Evolutionary conservation across 2,888 invertebrate species (phyloP), one percentile per base, ranked within the genome.

Genomic region (Paralinhomoeus sp.): DNA sequence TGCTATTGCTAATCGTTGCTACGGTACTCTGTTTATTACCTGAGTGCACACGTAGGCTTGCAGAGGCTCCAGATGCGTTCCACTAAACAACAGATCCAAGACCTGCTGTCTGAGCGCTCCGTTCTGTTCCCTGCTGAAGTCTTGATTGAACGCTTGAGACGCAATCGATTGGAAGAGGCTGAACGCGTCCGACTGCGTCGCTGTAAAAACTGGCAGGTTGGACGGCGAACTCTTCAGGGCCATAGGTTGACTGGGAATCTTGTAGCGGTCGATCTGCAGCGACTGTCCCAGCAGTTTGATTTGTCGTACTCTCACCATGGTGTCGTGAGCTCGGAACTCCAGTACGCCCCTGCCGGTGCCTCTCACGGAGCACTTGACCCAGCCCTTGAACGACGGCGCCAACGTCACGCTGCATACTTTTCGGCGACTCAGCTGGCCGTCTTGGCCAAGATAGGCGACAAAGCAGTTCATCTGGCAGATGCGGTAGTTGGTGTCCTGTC

Each of bases 241-340:
- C 17, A 18, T 3, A 7, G 18, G 5, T 35, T 35, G 2, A 27
- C 7, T 27, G 27, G 27, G 27, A 27, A 5, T 5, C 7, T 12
- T 9, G 27, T 9, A 27, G 27, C 27, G n/a, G n/a, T n/a, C n/a
- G n/a, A n/a, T n/a, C n/a, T n/a, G n/a, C n/a, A n/a, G n/a, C n/a
- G n/a, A n/a, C n/a, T n/a, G n/a, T n/a, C n/a, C 23, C 17, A 20
- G n/a, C 20, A 66, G 54, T 49, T 63, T 64, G 40, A 67, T 74
- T 64, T 89, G 89, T 0, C 91, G 74, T 23, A 89, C 75, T 23
- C 91, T 73, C 45, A 89, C 72, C 1, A 82, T 79, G 59, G 82
- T 77, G 64, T 87, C 87, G 0, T 84, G 80, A 0, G 91, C 89
- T 60, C 83, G 81, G 43, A 89, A 64, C 63, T 87, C 84, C 45